phyloP scores from a whole-genome alignment of 2,113 vertebrate genomes.

The Rafetus swinhoei region DNA sequence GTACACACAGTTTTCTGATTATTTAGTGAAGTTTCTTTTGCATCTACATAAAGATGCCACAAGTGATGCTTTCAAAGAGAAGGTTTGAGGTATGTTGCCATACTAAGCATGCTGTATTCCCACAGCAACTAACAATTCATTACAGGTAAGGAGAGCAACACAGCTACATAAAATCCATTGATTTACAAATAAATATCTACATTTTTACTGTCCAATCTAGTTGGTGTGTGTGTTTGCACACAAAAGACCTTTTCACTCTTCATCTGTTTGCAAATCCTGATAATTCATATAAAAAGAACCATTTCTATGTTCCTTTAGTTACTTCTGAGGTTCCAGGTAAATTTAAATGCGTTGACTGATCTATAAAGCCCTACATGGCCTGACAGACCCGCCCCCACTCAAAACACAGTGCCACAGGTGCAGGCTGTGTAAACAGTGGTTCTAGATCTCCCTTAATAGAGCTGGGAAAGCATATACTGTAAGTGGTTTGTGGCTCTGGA shows the following conservation, averaged over 20 bases:
- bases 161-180: neutral
- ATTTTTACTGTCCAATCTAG: neutral
- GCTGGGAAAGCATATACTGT: neutral
- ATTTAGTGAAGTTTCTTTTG: slow-evolving; percentile 43
- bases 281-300: neutral
- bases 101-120: neutral
- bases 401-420: neutral
- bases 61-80: neutral
- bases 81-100: neutral
- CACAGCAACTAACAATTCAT: neutral
- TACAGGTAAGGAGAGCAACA: neutral
- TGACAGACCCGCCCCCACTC: fast-evolving
- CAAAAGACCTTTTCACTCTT: neutral
- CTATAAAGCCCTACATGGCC: neutral
- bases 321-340: neutral
- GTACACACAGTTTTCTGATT: slow-evolving; percentile 8
- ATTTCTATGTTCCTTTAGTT: neutral
- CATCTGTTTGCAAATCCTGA: neutral
- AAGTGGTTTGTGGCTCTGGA: neutral
- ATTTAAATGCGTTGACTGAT: neutral
- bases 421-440: neutral
- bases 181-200: neutral
- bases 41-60: slow-evolving; percentile 5
- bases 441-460: neutral
- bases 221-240: neutral